These are phyloP conservation scores for Formica selysi DNA, from an alignment of 1,140 invertebrate species.

Conservation along the genomic window DNA sequence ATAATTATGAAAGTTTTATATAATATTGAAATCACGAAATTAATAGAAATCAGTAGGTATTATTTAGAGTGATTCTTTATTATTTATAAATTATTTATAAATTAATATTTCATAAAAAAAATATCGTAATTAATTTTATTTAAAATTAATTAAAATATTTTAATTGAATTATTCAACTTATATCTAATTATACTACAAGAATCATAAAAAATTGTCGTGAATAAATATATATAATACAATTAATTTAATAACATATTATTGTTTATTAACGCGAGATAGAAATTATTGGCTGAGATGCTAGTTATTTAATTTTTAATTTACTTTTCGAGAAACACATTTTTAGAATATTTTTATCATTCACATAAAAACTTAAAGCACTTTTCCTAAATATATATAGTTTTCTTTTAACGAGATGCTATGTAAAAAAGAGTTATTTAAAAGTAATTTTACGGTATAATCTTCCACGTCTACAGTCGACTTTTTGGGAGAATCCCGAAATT, in stretches of 20 bases:
- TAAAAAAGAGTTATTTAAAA: not conserved
- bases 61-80: not conserved
- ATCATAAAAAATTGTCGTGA: not conserved
- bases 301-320: conserved; percentile 2
- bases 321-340: not conserved
- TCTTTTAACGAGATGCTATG: too few relatives aligned
- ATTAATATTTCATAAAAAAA: not conserved
- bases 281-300: too few relatives aligned
- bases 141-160: too few relatives aligned
- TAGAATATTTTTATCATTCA: not conserved
- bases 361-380: not conserved
- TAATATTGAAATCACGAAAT: not conserved
- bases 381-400: not conserved
- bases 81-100: too few relatives aligned
- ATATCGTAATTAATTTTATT: not conserved
- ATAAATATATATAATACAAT: too few relatives aligned
- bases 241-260: conserved; percentile 14
- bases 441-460: conserved; percentile 5
- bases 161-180: not conserved
- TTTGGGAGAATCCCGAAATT: conserved; percentile 49
- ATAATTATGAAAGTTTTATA: not conserved
- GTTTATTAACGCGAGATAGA: not conserved
- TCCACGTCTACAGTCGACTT: not conserved
- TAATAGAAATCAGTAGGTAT: not conserved
- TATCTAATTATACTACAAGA: not conserved